Evolutionary conservation across 2,113 vertebrate species (phyloP).

Genomic region (Anhinga rufa): DNA sequence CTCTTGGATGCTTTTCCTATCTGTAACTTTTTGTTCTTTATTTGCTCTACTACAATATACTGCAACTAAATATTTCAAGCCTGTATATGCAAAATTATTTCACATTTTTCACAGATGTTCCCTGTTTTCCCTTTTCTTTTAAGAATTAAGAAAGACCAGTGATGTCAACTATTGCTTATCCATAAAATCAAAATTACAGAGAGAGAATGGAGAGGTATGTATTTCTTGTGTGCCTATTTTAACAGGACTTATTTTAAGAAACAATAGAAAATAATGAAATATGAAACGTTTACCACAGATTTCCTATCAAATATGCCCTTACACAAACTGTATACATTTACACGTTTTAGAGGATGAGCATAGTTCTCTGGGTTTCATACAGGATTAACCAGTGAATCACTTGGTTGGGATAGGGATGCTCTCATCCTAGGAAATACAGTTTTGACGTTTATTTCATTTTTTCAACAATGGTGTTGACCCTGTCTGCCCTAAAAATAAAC

Average conservation of each 20-base stretch:
- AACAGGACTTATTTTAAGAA: not conserved
- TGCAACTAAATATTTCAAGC: not conserved
- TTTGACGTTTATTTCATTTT: not conserved
- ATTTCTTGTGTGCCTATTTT: not conserved
- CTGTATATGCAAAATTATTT: not conserved
- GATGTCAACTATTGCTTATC: slow-evolving; percentile 85
- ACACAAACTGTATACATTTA: not conserved
- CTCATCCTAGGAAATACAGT: accelerated
- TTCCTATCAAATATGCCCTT: not conserved
- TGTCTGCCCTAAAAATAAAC: not conserved
- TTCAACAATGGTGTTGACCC: not conserved
- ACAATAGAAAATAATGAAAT: not conserved
- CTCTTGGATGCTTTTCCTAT: not conserved
- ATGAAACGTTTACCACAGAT: not conserved
- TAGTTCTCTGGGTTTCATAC: not conserved
- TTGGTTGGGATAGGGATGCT: not conserved
- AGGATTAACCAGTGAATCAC: not conserved
- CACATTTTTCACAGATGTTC: not conserved
- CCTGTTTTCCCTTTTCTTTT: not conserved
- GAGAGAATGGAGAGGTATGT: slow-evolving; percentile 84
- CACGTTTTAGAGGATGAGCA: not conserved
- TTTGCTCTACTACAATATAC: not conserved
- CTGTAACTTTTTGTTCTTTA: not conserved
- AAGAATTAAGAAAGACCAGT: slow-evolving; percentile 85
- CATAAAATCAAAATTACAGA: slow-evolving; percentile 86